Percentiles rank a stretch among this genome's conserved stretches.
phyloP scores from a whole-genome alignment of 2,888 invertebrate genomes.

The Candidula unifasciata region DNA sequence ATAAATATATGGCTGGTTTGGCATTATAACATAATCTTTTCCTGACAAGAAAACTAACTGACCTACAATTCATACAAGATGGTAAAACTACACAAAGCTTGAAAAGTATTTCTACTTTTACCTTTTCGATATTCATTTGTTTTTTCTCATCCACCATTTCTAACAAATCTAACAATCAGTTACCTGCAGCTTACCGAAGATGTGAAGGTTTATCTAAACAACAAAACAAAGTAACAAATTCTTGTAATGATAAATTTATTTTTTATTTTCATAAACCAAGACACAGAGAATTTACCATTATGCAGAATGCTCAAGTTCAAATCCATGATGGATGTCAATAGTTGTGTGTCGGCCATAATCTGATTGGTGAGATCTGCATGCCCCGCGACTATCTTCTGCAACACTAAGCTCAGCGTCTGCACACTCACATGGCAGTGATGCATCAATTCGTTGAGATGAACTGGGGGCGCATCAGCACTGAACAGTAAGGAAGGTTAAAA shows the following conservation, averaged over 20 bases:
- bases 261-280: no score
- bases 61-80: no score
- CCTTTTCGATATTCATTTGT: not conserved
- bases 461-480: conserved; percentile 63
- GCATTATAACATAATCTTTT: no score
- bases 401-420: conserved; percentile 65
- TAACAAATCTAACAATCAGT: no score
- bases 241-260: no score
- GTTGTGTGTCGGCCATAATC: not conserved
- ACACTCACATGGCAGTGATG: conserved; percentile 67
- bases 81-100: no score
- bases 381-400: conserved; percentile 63
- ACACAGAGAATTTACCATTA: conserved; percentile 38
- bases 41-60: no score
- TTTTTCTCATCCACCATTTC: not conserved
- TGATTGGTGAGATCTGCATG: conserved; percentile 1
- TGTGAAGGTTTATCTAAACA: not conserved
- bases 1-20: no score
- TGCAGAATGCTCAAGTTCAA: conserved; percentile 41
- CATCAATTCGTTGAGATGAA: conserved; percentile 68
- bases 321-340: conserved; percentile 36
- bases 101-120: not conserved
- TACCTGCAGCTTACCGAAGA: not conserved
- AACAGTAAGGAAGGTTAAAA: not conserved
- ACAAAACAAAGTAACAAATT: no score